These are phyloP conservation scores for Paraplagusia blochii DNA, from an alignment of 2,113 vertebrate species.

Conservation along the genomic window DNA sequence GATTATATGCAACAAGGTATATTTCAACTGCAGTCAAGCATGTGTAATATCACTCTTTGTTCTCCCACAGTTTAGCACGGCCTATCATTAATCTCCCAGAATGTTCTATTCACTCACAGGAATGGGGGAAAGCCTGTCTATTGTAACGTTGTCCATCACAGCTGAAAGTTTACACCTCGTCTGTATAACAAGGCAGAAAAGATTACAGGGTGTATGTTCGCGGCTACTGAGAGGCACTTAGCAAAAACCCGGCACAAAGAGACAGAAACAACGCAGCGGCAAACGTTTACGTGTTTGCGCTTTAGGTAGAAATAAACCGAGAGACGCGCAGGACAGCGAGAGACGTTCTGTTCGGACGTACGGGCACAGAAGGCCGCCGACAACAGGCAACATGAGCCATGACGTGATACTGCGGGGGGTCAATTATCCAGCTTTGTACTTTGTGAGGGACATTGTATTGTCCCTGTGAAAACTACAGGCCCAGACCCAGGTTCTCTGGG, in stretches of 20 bases:
- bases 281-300: constrained; percentile 12
- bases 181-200: constrained; percentile 49
- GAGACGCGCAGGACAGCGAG: not conserved
- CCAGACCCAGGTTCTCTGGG: constrained; percentile 43
- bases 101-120: constrained; percentile 12
- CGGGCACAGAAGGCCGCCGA: constrained; percentile 23
- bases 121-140: constrained; percentile 8
- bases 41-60: constrained; percentile 37
- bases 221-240: constrained; percentile 35
- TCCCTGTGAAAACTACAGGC: constrained; percentile 41
- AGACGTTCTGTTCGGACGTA: constrained; percentile 40
- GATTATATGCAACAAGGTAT: constrained; percentile 15
- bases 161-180: constrained; percentile 40
- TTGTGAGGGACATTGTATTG: constrained; percentile 53
- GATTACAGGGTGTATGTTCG: constrained; percentile 49
- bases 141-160: constrained; percentile 51
- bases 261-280: constrained; percentile 32
- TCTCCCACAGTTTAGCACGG: constrained; percentile 4
- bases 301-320: constrained; percentile 35
- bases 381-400: constrained; percentile 34
- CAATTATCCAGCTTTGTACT: constrained; percentile 66
- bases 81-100: constrained; percentile 26
- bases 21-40: constrained; percentile 8
- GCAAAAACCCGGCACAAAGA: constrained; percentile 19
- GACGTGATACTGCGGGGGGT: constrained; percentile 46